Evolutionary conservation across 2,113 vertebrate species (phyloP).

Genomic region (Ovis canadensis): DNA sequence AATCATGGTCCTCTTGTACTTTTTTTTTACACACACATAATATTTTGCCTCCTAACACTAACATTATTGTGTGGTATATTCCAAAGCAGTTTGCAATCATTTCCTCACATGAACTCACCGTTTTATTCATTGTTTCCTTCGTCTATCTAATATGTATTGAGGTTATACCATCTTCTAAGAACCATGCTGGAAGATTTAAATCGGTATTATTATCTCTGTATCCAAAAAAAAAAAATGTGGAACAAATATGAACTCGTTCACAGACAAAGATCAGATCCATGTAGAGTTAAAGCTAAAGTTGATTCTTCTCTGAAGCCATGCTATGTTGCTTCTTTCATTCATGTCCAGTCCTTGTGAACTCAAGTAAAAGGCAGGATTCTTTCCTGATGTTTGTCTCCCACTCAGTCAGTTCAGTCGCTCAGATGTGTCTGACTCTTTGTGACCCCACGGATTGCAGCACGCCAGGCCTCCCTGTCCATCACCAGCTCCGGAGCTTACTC

Average conservation of each 20-base stretch:
- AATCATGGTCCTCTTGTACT: background rate
- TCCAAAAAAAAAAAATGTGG: background rate
- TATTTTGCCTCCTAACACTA: background rate
- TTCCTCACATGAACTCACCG: background rate
- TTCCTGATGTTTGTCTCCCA: background rate
- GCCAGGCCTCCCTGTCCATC: background rate
- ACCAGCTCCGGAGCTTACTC: background rate
- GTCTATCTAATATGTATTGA: background rate
- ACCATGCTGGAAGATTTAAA: background rate
- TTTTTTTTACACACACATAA: background rate
- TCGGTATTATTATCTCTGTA: background rate
- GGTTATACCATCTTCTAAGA: background rate
- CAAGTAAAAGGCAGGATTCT: background rate
- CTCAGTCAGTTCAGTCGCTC: background rate
- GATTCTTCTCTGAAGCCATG: background rate
- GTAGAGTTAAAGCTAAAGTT: background rate
- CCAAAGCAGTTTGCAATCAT: background rate
- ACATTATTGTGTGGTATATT: background rate
- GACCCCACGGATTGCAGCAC: background rate
- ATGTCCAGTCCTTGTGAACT: background rate
- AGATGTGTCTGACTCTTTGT: background rate
- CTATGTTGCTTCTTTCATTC: background rate
- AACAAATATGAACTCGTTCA: background rate
- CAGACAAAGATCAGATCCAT: background rate
- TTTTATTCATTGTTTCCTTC: background rate